Base-by-base conservation (phyloP, 2,888 invertebrate genomes). In the Aspidiotus rigidus region DNA sequence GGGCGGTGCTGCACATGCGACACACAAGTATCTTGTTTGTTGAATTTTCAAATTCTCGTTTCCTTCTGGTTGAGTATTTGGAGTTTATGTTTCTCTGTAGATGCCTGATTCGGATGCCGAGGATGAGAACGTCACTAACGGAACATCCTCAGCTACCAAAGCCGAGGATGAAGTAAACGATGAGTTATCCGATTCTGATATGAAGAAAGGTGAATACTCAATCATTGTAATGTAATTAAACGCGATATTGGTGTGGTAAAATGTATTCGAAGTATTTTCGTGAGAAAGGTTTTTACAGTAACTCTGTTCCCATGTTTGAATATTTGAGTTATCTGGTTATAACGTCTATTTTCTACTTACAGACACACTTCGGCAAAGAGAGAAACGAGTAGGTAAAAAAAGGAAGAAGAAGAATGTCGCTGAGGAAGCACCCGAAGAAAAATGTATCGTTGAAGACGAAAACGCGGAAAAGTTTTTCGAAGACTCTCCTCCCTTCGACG, bases 141-240 rank as follows among this genome's bases (percentile, higher is more conserved):
- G 28, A 28, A 5, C 28, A 28, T 28, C 28, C 5, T 28, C 28
- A 28, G 28, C 28, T 28, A 28, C 28, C 28, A 13, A 59, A 39
- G 28, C 13, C 61, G 80, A 82, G 73, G 82, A 82, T 76, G 79
- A 79, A 71, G 80, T 77, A 59, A 80, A 80, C 54, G 82, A 83
- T 73, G 84, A 87, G 66, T 80, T 90, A 73, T 90, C 90, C 5
- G 90, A 90, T 72, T 89, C 89, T 79, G 90, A 90, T 77, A 79
- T 90, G 0, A 83, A 86, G 74, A 83, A 83, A 76, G 78, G 78
- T 77, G 73, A 73, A 28, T 28, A 28, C 1, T 28, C 28, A 28
- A 28, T 28, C 5, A 28, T n/a, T n/a, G n/a, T n/a, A n/a, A n/a
- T n/a, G n/a, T n/a, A n/a, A n/a, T 28, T 28, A 28, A 28, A 28